Conservation (phyloP, 2,113 vertebrate genomes). For the Passer domesticus region DNA sequence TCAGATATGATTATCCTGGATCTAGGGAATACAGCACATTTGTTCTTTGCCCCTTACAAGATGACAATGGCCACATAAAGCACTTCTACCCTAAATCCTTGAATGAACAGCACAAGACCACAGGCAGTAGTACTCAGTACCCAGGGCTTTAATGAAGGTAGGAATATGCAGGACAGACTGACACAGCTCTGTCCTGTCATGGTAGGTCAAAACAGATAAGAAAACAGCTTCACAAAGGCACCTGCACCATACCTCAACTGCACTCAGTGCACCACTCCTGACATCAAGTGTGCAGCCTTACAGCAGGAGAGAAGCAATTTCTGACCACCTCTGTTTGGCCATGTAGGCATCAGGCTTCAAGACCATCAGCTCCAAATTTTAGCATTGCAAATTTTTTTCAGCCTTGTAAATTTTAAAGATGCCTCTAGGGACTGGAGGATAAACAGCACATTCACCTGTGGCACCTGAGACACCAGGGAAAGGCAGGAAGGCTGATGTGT, state of each 20-base stretch:
- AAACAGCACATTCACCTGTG: not conserved
- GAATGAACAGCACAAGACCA: not conserved
- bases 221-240: not conserved
- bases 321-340: not conserved
- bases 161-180: not conserved
- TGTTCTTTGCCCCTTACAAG: constrained; percentile 18
- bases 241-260: not conserved
- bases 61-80: not conserved
- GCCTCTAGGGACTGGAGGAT: not conserved
- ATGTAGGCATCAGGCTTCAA: not conserved
- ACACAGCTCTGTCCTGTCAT: not conserved
- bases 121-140: not conserved
- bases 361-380: not conserved
- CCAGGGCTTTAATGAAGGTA: not conserved
- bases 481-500: not conserved
- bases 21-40: not conserved
- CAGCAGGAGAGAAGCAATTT: not conserved
- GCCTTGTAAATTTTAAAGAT: not conserved
- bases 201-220: not conserved
- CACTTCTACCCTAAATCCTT: constrained; percentile 10
- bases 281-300: not conserved
- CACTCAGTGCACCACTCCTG: not conserved
- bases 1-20: constrained; percentile 21
- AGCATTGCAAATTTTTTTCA: not conserved
- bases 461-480: not conserved